Conservation (phyloP, 2,113 vertebrate species). For the Muntiacus reevesi region DNA sequence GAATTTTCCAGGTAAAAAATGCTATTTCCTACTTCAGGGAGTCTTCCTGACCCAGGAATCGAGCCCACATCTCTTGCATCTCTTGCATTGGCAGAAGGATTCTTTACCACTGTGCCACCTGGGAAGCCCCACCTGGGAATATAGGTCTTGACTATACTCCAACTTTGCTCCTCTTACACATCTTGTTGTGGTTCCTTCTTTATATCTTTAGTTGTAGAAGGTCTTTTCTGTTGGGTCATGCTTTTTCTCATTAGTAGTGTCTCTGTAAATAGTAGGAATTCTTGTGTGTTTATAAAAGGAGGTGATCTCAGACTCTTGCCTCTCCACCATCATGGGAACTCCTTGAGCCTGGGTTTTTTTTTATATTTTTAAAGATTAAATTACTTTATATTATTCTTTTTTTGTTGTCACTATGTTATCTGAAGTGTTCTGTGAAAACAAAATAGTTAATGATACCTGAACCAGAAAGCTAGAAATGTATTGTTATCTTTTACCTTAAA, state of each 20-base stretch:
- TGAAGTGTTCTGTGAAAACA: neutral
- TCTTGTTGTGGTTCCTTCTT: neutral
- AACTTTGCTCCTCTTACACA: neutral
- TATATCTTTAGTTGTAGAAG: neutral
- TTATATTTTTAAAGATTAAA: neutral
- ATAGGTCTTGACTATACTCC: neutral
- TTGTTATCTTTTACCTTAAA: constrained; percentile 1
- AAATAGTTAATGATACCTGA: neutral
- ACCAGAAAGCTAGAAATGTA: neutral
- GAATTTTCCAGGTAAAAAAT: neutral
- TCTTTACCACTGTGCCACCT: neutral
- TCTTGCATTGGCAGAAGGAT: neutral
- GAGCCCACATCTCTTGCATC: neutral
- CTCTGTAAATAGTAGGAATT: neutral
- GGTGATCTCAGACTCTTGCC: neutral
- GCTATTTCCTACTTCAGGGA: neutral
- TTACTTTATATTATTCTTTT: neutral
- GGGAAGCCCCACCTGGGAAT: neutral
- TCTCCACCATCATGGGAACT: neutral
- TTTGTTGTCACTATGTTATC: neutral
- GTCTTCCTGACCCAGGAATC: neutral
- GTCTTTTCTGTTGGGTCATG: neutral
- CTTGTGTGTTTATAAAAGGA: neutral
- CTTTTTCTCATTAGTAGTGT: neutral
- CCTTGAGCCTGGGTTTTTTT: neutral